phyloP scores from a whole-genome alignment of 2,888 invertebrate genomes.

The Phrixothrix hirtus region DNA sequence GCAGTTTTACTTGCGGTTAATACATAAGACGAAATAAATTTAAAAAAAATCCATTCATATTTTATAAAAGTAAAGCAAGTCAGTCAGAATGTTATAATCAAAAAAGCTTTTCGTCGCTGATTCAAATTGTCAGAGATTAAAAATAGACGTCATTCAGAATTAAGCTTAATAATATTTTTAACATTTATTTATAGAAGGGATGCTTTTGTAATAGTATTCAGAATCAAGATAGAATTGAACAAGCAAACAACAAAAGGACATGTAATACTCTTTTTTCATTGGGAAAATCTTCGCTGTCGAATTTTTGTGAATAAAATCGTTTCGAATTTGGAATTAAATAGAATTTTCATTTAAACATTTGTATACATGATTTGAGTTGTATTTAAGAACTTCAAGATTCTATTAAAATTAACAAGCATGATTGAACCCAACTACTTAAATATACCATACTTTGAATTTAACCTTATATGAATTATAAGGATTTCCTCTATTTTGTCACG shows the following conservation, averaged over 20 bases:
- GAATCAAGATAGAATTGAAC: neutral
- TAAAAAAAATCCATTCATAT: no score
- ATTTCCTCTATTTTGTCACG: constrained; percentile 13
- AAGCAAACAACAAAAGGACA: neutral
- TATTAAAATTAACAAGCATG: no score
- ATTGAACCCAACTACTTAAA: no score
- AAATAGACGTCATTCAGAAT: neutral
- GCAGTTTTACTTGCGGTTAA: no score
- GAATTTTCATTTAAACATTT: neutral
- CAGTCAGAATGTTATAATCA: neutral
- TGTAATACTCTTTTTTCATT: neutral
- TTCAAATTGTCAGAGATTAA: no score
- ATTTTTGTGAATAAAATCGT: neutral
- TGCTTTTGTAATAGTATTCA: neutral
- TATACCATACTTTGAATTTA: no score
- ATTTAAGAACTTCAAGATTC: no score
- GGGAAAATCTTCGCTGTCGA: neutral
- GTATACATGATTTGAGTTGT: no score
- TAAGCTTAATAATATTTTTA: neutral
- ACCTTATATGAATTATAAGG: no score
- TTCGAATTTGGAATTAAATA: neutral
- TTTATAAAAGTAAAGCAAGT: no score
- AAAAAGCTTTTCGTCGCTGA: neutral
- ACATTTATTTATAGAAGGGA: neutral
- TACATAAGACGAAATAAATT: no score